Evolutionary conservation across 2,113 vertebrate species (phyloP).

Genomic region (Eurystomus gularis): DNA sequence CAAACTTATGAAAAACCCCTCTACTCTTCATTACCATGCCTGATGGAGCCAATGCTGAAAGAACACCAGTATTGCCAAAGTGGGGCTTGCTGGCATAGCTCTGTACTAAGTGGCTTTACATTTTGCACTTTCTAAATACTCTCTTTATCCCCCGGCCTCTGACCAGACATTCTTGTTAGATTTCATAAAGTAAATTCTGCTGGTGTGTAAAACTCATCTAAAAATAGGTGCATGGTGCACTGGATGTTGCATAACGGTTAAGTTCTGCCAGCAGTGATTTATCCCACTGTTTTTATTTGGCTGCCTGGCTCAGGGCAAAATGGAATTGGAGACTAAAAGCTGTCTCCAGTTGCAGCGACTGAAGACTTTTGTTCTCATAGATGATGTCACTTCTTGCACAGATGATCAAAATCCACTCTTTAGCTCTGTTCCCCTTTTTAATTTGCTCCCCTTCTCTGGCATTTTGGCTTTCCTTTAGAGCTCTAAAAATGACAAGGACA

Average conservation of each 20-base stretch:
- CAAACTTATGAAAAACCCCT: not conserved
- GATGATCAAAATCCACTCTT: not conserved
- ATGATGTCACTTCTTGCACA: constrained; percentile 21
- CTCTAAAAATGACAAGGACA: constrained; percentile 13
- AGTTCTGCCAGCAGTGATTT: constrained; percentile 64
- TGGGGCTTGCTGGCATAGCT: not conserved
- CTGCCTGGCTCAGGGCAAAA: constrained; percentile 38
- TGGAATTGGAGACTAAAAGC: constrained; percentile 40
- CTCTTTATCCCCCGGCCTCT: not conserved
- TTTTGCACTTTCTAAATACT: not conserved
- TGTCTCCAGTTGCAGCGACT: not conserved
- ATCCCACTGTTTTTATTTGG: constrained; percentile 48
- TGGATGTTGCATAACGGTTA: constrained; percentile 46
- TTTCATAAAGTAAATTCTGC: constrained; percentile 41
- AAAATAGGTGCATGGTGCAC: constrained; percentile 38
- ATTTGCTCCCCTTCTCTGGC: not conserved
- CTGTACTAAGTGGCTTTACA: not conserved
- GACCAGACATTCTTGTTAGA: constrained; percentile 52
- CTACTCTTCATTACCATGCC: not conserved
- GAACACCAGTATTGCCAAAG: not conserved
- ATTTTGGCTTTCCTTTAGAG: constrained; percentile 5
- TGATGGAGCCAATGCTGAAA: not conserved
- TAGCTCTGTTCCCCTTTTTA: not conserved
- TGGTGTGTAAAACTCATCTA: constrained; percentile 46
- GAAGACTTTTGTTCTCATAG: constrained; percentile 20